Evolutionary conservation across 2,888 invertebrate genomes (phyloP), one percentile per base, ranked within the genome.

Genomic region (Lithophane leautieri): DNA sequence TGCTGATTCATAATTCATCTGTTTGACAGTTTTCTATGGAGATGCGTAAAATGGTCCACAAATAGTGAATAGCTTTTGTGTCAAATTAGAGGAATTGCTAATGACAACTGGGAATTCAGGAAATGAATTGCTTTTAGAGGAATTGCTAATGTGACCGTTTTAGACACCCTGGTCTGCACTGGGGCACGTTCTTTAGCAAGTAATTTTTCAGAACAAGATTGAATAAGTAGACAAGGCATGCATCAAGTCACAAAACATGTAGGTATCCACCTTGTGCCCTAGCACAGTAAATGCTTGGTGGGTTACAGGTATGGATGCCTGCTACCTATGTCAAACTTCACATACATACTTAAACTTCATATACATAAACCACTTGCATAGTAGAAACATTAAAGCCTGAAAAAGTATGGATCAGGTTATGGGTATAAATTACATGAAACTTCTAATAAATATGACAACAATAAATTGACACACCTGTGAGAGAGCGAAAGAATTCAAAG

Each of bases 391-490:
- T 40, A 67, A 67, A 14, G 47, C 6, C n/a, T 50, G 4, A n/a
- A 47, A 70, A 42, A 19, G 14, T 40, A 47, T 66, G 4, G 28
- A 61, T 19, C 8, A 28, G 2, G 34, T n/a, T 28, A 40, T 34
- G 9, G 22, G 40, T 63, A 40, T 56, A 34, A 16, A 12, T 62
- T 47, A 25, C 34, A 58, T 70, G 47, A 66, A 66, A 25, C 67
- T 47, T 47, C 50, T 70, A 66, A 60, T 72, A 61, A 52, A 25
- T 67, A 70, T 79, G 75, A 74, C 79, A 79, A 79, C 74, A 82
- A 83, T 68, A 82, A 83, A 79, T 71, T 75, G 70, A 82, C 81
- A 74, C 68, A 61, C 16, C 2, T 34, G 42, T 25, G 42, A 65
- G 63, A 66, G 40, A 71, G 19, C 34, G 22, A 79, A 67, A 74